phyloP scores from a whole-genome alignment of 2,797 vertebrate genomes.

The Graptemys geographica region DNA sequence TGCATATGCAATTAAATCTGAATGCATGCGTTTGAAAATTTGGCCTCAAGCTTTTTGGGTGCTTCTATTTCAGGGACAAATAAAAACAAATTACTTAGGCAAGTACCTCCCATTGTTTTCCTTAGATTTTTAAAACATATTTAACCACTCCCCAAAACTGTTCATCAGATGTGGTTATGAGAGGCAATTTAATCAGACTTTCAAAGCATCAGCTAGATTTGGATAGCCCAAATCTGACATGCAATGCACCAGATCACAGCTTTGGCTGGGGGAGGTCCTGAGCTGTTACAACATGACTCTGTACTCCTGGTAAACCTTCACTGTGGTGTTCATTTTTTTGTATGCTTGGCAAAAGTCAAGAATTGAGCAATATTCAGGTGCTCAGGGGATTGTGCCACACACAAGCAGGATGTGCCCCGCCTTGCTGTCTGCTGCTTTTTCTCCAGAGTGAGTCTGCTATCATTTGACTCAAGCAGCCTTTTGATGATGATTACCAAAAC shows the following conservation, averaged over 20 bases:
- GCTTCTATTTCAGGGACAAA: neutral
- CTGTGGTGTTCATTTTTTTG: constrained; percentile 41
- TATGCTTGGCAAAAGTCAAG: neutral
- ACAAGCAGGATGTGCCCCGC: constrained; percentile 39
- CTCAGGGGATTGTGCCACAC: constrained; percentile 17
- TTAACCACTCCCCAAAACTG: neutral
- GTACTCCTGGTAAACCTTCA: neutral
- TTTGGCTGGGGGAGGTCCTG: neutral
- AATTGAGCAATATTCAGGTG: constrained; percentile 57
- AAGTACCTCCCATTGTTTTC: neutral
- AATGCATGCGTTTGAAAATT: neutral
- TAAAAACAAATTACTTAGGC: neutral
- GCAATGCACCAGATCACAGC: neutral
- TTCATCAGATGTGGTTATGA: neutral
- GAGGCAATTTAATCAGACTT: neutral
- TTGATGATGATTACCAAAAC: constrained; percentile 1
- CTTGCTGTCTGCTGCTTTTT: neutral
- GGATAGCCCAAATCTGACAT: neutral
- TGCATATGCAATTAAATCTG: neutral
- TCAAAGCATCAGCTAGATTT: neutral
- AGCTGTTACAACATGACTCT: neutral
- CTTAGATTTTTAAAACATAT: rapidly evolving
- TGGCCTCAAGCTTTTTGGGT: neutral
- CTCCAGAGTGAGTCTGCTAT: neutral
- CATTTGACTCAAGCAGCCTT: constrained; percentile 12